Evolutionary conservation across 2,113 vertebrate genomes (phyloP), one percentile per base, ranked within the genome.

Genomic region (Heterochromis multidens): DNA sequence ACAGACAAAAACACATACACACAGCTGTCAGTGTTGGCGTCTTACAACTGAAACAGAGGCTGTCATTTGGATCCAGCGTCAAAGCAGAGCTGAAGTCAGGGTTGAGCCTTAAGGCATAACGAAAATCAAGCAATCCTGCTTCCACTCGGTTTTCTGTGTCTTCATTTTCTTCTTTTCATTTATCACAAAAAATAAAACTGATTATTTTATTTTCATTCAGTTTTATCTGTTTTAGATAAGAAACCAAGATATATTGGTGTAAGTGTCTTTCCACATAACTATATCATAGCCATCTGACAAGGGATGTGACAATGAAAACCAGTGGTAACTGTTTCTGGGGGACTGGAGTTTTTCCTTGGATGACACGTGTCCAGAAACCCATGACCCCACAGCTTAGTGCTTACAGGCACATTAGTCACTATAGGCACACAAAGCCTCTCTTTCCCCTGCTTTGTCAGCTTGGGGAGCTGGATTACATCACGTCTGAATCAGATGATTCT

Each of bases 401-500:
- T 80, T 1, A 56, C 81, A 80, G 89, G 52, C 67, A 80, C 84
- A 87, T 93, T 90, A 91, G 87, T 93, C 92, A 93, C 79, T 70
- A 78, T 16, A 46, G 81, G 58, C 65, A 74, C 72, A 87, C 13
- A 80, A 76, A 79, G 63, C 43, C 58, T 1, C 49, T 76, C 87
- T 77, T 89, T 80, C 72, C 79, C 80, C 65, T 60, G 82, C 88
- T 89, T 80, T 82, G 84, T 86, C 91, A 80, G 56, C 91, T 90
- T 19, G 81, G 65, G 81, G 83, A 91, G 85, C 21, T 86, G 77
- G 65, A 91, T 93, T 85, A 91, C 81, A 84, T 93, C 89, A 94
- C 37, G 89, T 82, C 65, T 93, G 93, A 93, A 85, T 92, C 91
- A 93, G 74, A 90, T 76, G 77, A 63, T 86, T 92, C 84, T 76